phyloP scores from a whole-genome alignment of 64 coral and sea anemone species.

The Anthopleura sola region DNA sequence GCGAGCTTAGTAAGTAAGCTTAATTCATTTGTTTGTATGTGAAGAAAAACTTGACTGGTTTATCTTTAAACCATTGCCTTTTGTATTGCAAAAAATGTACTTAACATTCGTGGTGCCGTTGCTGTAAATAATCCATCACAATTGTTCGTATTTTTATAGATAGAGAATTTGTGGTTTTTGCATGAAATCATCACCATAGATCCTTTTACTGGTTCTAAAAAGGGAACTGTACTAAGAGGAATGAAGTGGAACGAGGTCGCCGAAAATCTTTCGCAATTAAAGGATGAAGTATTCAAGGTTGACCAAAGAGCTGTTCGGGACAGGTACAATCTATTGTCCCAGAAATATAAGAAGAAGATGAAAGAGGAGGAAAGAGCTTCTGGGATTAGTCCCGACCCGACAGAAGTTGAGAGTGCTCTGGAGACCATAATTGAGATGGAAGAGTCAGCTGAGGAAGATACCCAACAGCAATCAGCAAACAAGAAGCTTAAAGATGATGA shows the following conservation, averaged over 20 bases:
- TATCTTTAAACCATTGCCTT: not conserved
- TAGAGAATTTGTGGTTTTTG: constrained; percentile 30
- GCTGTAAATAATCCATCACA: too few relatives aligned
- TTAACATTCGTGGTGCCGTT: too few relatives aligned
- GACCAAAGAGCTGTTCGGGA: constrained; percentile 14
- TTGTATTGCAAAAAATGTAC: not conserved
- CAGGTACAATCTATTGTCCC: constrained; percentile 22
- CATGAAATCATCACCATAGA: constrained; percentile 23
- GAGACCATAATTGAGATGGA: constrained; percentile 17
- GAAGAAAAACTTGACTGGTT: not conserved
- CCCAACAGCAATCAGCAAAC: constrained; percentile 14
- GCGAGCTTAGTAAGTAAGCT: too few relatives aligned
- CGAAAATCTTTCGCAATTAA: not conserved
- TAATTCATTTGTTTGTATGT: too few relatives aligned
- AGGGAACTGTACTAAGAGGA: constrained; percentile 23
- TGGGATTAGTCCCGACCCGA: constrained; percentile 18
- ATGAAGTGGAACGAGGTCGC: too few relatives aligned
- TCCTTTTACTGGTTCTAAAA: constrained; percentile 39
- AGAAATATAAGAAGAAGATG: constrained; percentile 18
- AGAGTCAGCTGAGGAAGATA: constrained; percentile 23
- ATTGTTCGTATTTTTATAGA: too few relatives aligned
- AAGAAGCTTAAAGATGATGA: constrained; percentile 18
- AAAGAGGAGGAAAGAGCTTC: constrained; percentile 35
- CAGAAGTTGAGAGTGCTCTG: constrained; percentile 25
- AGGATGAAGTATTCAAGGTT: not conserved